Conservation (phyloP, 2,888 invertebrate species). For the Troilus luridus region DNA sequence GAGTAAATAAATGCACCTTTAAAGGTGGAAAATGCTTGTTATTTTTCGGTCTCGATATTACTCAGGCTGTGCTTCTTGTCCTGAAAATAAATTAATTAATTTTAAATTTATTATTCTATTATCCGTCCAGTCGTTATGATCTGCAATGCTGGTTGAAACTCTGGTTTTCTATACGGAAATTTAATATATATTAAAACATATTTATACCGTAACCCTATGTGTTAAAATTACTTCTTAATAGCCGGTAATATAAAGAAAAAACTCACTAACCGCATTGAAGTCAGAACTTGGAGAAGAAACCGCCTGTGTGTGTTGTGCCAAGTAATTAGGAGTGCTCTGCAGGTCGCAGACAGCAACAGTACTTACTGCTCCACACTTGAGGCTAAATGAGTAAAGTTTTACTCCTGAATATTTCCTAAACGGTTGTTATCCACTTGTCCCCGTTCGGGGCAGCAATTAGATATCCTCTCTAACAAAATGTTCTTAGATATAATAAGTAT, state of each 20-base stretch:
- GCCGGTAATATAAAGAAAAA: background rate
- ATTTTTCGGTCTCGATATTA: too few species aligned
- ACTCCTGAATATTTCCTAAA: constrained; percentile 33
- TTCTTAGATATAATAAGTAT: background rate
- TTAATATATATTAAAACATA: too few species aligned
- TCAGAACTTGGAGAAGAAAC: constrained; percentile 3
- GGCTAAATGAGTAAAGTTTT: constrained; percentile 46
- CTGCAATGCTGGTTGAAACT: too few species aligned
- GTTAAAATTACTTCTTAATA: background rate
- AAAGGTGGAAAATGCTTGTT: too few species aligned
- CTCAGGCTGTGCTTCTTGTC: too few species aligned
- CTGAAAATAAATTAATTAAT: too few species aligned
- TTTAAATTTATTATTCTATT: too few species aligned
- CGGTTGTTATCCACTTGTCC: constrained; percentile 21
- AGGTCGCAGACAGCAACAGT: background rate
- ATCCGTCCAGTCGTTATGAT: too few species aligned
- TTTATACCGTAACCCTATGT: too few species aligned
- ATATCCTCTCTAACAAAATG: background rate
- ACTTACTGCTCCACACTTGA: background rate
- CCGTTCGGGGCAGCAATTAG: background rate
- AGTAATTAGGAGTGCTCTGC: constrained; percentile 18
- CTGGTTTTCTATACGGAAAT: too few species aligned
- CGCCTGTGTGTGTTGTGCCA: background rate
- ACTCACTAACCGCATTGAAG: background rate
- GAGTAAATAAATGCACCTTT: too few species aligned